These are phyloP conservation scores for Ctenoplectra terminalis DNA, from an alignment of 1,140 invertebrate genomes.

Conservation along the genomic window DNA sequence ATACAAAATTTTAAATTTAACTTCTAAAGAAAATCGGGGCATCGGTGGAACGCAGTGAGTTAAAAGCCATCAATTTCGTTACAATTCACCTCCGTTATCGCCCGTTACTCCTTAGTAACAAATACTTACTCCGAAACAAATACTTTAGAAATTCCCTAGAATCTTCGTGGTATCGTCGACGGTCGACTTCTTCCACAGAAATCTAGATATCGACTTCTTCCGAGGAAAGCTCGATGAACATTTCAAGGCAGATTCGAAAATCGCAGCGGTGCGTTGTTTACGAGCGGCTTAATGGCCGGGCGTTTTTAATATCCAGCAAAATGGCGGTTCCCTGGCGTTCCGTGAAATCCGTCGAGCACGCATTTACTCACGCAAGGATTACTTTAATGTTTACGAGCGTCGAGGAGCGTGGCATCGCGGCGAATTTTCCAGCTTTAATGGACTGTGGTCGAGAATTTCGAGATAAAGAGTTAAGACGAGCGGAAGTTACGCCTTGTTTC, in stretches of 20 bases:
- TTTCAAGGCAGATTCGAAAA: slow-evolving; percentile 24
- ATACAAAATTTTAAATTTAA: no score
- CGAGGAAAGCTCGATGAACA: background rate
- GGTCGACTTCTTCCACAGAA: background rate
- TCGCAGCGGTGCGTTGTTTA: slow-evolving; percentile 49
- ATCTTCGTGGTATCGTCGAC: background rate
- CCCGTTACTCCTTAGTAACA: no score
- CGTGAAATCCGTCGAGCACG: slow-evolving; percentile 2
- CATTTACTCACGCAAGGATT: slow-evolving; percentile 69
- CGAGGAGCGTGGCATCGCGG: slow-evolving; percentile 19
- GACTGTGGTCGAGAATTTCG: slow-evolving; percentile 24
- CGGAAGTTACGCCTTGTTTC: slow-evolving; percentile 40
- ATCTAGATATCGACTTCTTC: no score
- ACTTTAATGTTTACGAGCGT: slow-evolving; percentile 67
- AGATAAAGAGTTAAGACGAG: slow-evolving; percentile 40
- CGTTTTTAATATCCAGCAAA: slow-evolving; percentile 59
- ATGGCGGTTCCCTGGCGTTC: slow-evolving; percentile 5
- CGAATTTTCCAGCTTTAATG: slow-evolving; percentile 59
- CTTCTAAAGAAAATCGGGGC: no score
- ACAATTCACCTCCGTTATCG: no score
- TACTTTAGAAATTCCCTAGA: no score
- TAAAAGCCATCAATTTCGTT: no score
- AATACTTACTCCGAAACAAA: no score
- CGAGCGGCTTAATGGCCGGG: slow-evolving; percentile 50
- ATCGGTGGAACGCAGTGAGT: no score